Evolutionary conservation across 2,888 invertebrate species (phyloP), one percentile per base, ranked within the genome.

Genomic region (Hypolimnas misippus): DNA sequence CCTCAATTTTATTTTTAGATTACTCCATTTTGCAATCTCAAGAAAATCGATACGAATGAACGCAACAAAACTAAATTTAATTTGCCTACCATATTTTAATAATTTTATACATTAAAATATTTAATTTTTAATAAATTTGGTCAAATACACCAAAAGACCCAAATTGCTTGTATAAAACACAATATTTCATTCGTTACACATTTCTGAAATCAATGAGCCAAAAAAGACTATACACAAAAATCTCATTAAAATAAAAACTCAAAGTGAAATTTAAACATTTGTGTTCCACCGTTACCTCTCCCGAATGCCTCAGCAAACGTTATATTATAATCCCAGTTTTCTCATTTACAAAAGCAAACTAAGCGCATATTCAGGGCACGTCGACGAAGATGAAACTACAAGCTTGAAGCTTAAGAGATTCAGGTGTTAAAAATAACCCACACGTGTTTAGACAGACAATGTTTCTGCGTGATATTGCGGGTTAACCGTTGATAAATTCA

Each of bases 391-490:
- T 70, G 70, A 72, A 72, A 73, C 71, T 70, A 63, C 70, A 71
- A 62, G 66, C 70, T 65, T 64, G 65, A 62, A 65, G 67, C 72
- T 70, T 68, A 69, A 66, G 68, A 70, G 70, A 70, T 69, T 67
- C 70, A 68, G 69, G 72, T 72, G 70, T 68, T 68, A 67, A 68
- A 65, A 67, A 76, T 72, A 70, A 63, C 65, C 60, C 44, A 63
- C 69, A 65, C 70, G 70, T 70, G 68, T 64, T 70, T 69, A 58
- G 68, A 89, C 75, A 92, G 57, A 51, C 64, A 65, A 65, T 67
- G 54, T 60, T 21, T 55, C 25, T 51, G 58, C 55, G 54, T 55
- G 55, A 62, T 62, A 52, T 59, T 64, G 55, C 58, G 56, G 55
- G 64, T 46, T 44, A 62, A 49, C 29, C 52, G 57, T 38, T 62